phyloP scores from a whole-genome alignment of 2,113 vertebrate species.

The Coregonus clupeaformis region DNA sequence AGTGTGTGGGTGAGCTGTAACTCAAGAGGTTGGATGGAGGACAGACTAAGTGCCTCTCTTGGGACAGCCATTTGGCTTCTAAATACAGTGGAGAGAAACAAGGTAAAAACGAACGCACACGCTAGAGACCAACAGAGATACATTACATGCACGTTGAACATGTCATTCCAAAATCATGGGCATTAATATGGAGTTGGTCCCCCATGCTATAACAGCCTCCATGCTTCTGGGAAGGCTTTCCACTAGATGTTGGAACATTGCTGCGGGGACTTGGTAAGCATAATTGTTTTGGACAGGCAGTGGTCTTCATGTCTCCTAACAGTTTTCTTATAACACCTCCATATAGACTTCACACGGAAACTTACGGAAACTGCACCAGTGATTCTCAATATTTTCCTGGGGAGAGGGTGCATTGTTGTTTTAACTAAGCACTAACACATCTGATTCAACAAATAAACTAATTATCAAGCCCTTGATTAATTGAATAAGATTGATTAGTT shows the following conservation, averaged over 20 bases:
- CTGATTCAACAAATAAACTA: too few species aligned
- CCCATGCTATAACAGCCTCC: too few species aligned
- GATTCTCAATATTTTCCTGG: too few species aligned
- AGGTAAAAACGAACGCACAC: neutral
- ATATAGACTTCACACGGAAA: neutral
- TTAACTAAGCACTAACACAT: too few species aligned
- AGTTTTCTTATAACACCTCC: neutral
- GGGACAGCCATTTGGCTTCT: constrained; percentile 64
- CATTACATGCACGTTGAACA: constrained; percentile 37
- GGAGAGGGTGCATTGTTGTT: too few species aligned
- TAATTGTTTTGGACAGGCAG: constrained; percentile 61
- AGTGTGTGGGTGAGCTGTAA: constrained; percentile 59
- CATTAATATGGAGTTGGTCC: too few species aligned
- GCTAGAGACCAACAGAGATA: too few species aligned
- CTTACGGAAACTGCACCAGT: neutral
- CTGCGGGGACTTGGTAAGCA: constrained; percentile 26
- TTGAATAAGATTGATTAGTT: too few species aligned
- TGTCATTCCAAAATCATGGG: too few species aligned
- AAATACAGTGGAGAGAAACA: constrained; percentile 65
- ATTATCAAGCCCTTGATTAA: too few species aligned
- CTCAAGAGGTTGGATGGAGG: constrained; percentile 65
- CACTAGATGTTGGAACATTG: too few species aligned
- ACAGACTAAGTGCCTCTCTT: constrained; percentile 69
- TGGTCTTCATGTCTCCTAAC: constrained; percentile 24
- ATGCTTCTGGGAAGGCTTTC: too few species aligned